Base-by-base conservation (phyloP, 2,888 invertebrate genomes). In the Cephonodes hylas region DNA sequence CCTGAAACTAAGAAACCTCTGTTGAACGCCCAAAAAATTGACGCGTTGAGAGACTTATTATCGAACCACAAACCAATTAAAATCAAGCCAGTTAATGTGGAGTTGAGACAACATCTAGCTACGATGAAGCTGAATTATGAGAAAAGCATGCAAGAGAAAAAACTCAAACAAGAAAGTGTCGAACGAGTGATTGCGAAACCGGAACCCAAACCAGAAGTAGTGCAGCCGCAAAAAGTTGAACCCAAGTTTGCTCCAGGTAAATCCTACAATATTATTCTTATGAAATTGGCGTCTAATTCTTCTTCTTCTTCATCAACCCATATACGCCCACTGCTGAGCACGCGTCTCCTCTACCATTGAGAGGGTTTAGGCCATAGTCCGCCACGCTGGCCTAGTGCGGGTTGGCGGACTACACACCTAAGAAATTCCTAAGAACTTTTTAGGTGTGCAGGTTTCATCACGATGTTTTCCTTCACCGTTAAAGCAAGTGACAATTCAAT, bases 21-120 rank as follows among this genome's bases (percentile, higher is more conserved):
- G n/a, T 79, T 94, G 1, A 88, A 92, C 0, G 73, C 82, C 0
- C 86, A 86, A n/a, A 94, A 94, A 78, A 76, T 91, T 0, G 89
- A 93, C 42, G 92, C 93, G 1, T 81, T 94, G 1, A 81, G 92
- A 63, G 89, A 93, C 38, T 81, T 93, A 70, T 79, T 94, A 0
- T 87, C 91, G 0, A 92, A 93, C 62, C 91, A 93, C 65, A 93
- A 93, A 65, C 90, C 93, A 0, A 79, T 88, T 0, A 93, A 91
- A 73, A 89, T 94, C 2, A 93, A 93, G 63, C 93, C 93, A 0
- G 86, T 91, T 0, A 93, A 86, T 44, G 81, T 91, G 0, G 91
- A 93, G 74, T 80, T 91, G 62, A 74, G 83, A 2, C 84, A 90
- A 56, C 88, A 90, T 25, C 72, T 91, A 58, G 84, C 84, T 0